Evolutionary conservation across 2,797 vertebrate species (phyloP).

Genomic region (Esox lucius): DNA sequence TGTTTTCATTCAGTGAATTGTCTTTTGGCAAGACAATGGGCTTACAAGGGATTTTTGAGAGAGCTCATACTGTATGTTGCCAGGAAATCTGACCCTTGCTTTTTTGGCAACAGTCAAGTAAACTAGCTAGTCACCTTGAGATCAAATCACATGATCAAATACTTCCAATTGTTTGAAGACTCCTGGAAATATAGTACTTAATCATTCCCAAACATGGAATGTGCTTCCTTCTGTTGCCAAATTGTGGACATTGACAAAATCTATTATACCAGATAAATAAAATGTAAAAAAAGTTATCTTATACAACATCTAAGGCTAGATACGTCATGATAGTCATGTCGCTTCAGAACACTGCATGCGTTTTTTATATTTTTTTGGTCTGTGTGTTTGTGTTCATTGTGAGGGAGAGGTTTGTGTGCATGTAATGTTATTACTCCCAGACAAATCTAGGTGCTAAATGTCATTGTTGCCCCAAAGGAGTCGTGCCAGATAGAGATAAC

Average conservation of each 20-base stretch:
- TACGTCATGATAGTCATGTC: not conserved
- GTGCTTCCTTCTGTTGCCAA: not conserved
- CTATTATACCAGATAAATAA: not conserved
- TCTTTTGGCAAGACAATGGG: not conserved
- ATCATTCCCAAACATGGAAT: not conserved
- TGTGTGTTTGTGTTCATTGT: constrained; percentile 1
- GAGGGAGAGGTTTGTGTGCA: not conserved
- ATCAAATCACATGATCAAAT: constrained; percentile 31
- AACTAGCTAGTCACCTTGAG: constrained; percentile 17
- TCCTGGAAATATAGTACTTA: not conserved
- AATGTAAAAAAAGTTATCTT: not conserved
- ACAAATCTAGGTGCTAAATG: constrained; percentile 43
- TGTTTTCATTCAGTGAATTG: not conserved
- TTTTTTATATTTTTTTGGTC: not conserved
- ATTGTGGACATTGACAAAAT: not conserved
- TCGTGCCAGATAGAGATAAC: constrained; percentile 64
- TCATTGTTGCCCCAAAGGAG: constrained; percentile 48
- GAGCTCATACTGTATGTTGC: not conserved
- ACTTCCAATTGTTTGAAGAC: not conserved
- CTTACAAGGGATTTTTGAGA: not conserved
- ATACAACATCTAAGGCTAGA: not conserved
- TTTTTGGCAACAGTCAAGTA: constrained; percentile 19
- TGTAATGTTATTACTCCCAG: constrained; percentile 25
- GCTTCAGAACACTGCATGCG: no score
- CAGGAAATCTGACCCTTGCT: constrained; percentile 2